A percentile compares a stretch with the other conserved stretches of the same genome.
These are phyloP conservation scores for Enteromius anoplus DNA, from an alignment of 2,797 vertebrate species.

Conservation along the genomic window DNA sequence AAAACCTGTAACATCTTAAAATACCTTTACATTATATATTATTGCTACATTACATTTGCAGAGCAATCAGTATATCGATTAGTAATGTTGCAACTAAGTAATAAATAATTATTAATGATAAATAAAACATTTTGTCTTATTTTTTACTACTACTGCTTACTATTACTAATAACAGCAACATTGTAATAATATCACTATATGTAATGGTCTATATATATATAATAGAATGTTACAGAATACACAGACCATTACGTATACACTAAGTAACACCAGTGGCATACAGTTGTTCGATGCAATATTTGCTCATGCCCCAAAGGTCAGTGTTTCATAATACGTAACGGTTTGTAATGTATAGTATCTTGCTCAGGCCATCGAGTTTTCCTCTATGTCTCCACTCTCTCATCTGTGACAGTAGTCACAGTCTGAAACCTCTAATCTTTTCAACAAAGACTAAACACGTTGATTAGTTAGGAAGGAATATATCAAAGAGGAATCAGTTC, in stretches of 20 bases:
- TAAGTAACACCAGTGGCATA: neutral
- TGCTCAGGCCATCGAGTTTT: constrained; percentile 14
- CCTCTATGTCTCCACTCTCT: constrained; percentile 12
- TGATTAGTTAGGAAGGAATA: constrained; percentile 81
- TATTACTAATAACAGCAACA: neutral
- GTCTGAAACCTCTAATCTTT: constrained; percentile 22
- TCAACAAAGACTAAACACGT: constrained; percentile 77
- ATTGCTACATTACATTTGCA: neutral
- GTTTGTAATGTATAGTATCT: constrained; percentile 8
- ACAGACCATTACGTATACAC: neutral
- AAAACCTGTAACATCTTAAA: neutral
- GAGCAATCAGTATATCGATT: no score
- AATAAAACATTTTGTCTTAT: neutral
- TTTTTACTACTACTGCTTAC: neutral
- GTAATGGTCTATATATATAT: neutral
- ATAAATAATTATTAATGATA: no score
- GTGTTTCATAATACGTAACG: constrained; percentile 19
- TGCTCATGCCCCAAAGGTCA: neutral
- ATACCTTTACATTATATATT: neutral
- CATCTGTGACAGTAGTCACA: constrained; percentile 27
- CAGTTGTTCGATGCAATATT: neutral
- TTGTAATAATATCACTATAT: neutral
- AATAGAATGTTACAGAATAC: no score
- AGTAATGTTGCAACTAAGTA: no score
- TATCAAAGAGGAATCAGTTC: constrained; percentile 79